Base-by-base conservation (phyloP, 1,140 invertebrate species). In the Papilio glaucus region DNA sequence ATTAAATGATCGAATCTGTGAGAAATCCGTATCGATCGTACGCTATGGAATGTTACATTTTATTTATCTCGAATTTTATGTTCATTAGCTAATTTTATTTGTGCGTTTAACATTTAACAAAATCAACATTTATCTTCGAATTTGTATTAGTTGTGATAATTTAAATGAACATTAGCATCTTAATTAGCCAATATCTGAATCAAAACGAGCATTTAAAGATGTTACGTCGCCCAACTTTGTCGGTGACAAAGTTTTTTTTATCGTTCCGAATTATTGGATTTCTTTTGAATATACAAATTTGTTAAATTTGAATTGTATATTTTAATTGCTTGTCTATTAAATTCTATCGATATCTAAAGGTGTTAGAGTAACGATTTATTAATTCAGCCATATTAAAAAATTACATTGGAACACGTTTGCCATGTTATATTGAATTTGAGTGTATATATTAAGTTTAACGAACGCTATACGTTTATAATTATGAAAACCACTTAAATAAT, bases 1-100 rank as follows among this genome's bases (percentile, higher is more conserved):
- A 92, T 92, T 90, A 91, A 91, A 91, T 91, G 89, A 75, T 82
- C 78, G 75, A 83, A 84, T 86, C 89, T 90, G 89, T 91, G 90
- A 92, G 90, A 92, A 90, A 85, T 85, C 86, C 80, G 85, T 80
- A 88, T 89, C 82, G 83, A 69, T 45, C 39, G 73, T 74, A 83
- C 88, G 89, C 85, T 82, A 60, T 63, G 87, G 90, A 87, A 91
- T 91, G 80, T 80, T 21, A 72, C 75, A 60, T 62, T 42, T 63
- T 74, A 61, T 75, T 71, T 73, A 18, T 67, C 75, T 77, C 74
- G 72, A 29, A 24, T 68, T 70, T 75, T 75, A 71, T 71, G 73
- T 77, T 77, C 69, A 72, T 71, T 71, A 75, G 37, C 38, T 68
- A 49, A 60, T 73, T 77, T 73, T 62, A 62, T 37, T 62, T 62